Conservation (phyloP, 92 coral and sea anemone genomes). For the Porites rus region DNA sequence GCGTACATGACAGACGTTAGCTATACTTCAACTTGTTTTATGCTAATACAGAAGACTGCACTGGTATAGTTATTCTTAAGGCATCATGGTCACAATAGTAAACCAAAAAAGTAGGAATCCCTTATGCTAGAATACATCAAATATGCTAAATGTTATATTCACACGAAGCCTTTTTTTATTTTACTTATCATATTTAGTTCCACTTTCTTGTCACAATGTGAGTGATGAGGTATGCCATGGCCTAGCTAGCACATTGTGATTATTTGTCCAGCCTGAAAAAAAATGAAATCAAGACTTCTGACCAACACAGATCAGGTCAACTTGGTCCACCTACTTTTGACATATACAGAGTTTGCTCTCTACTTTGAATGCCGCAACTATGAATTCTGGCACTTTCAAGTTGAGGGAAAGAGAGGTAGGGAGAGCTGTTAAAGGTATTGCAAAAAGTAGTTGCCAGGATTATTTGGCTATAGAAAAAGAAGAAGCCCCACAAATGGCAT, state of each 20-base stretch:
- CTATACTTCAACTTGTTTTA: neutral
- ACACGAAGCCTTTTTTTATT: too few species aligned
- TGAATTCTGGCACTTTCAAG: constrained; percentile 58
- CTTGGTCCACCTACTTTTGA: constrained; percentile 73
- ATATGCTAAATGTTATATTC: too few species aligned
- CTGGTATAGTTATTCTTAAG: constrained; percentile 9
- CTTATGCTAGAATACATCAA: too few species aligned
- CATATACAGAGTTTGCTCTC: constrained; percentile 67
- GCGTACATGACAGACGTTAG: too few species aligned
- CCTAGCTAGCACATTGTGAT: too few species aligned
- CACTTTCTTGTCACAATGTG: too few species aligned
- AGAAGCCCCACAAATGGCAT: constrained; percentile 31
- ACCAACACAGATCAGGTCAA: constrained; percentile 58
- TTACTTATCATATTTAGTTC: too few species aligned
- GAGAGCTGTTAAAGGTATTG: constrained; percentile 50
- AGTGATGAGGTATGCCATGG: too few species aligned
- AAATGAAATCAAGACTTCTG: constrained; percentile 65
- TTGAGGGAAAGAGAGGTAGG: constrained; percentile 73
- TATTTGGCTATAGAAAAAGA: constrained; percentile 34
- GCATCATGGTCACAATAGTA: constrained; percentile 32
- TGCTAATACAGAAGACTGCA: neutral
- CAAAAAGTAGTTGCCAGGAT: constrained; percentile 52
- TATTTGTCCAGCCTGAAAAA: neutral
- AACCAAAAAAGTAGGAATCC: neutral
- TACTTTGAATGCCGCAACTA: constrained; percentile 58